Evolutionary conservation across 1,140 invertebrate genomes (phyloP), one percentile per base, ranked within the genome.

Genomic region (Drosophila kurseongensis): DNA sequence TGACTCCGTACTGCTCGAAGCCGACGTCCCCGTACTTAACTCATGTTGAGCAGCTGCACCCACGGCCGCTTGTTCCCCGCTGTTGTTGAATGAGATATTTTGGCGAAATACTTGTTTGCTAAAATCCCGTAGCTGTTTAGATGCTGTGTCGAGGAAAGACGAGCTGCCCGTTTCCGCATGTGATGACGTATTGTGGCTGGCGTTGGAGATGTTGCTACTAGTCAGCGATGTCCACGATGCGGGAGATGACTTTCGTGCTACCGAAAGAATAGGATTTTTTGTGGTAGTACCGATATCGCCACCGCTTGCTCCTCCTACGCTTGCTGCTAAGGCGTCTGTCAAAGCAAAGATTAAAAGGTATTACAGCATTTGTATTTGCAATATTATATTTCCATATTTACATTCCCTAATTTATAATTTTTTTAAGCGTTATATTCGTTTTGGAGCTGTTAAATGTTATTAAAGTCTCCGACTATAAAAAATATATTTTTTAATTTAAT

Each of bases 91-190:
- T 12, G 91, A 88, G 9, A 92, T 58, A 56, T 92, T 92, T 54
- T 90, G 91, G 1, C 91, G 82, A 66, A 92, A 92, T 32, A 92
- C 91, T 75, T 92, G 90, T 48, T 91, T 91, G 16, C 90, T 60
- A 42, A 91, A 88, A 38, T 91, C 90, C 2, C 90, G 73, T 38
- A 92, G 47, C 57, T 92, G 91, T 18, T 88, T 69, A 27, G 91
- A 92, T 4, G 91, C 91, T 7, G 86, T 79, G 66, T 91, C 90
- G 36, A 91, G 68, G 14, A 91, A 91, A 29, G 90, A 91, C 10
- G 45, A 69, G 23, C 75, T 51, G n/a, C 77, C 58, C 6, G 72
- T 52, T 5, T 45, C 57, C 13, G 36, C 18, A 12, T 55, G 23
- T 4, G 66, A 45, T 13, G 12, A 23, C n/a, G 29, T 18, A 7